Conservation (phyloP, 2,797 vertebrate genomes). For the Sebastes trivittatus region DNA sequence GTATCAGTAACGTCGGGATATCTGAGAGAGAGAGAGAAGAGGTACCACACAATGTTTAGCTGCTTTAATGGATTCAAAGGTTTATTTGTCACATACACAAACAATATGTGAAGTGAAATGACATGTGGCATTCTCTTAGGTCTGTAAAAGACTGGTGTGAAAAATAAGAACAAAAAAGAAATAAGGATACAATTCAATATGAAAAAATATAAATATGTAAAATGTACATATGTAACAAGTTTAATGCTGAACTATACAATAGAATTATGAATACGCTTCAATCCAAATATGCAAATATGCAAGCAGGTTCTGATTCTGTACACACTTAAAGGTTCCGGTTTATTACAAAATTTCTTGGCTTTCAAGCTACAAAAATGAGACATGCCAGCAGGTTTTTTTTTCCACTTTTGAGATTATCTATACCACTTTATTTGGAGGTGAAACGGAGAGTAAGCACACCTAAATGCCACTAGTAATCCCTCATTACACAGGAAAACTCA, state of each 20-base stretch:
- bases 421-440: no score
- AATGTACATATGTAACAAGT: background rate
- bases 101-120: background rate
- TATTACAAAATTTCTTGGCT: background rate
- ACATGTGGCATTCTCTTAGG: background rate
- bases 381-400: background rate
- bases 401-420: no score
- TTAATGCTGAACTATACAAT: background rate
- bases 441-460: no score
- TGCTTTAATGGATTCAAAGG: background rate
- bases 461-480: no score
- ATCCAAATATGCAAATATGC: background rate
- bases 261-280: background rate
- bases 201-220: background rate
- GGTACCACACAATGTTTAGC: background rate
- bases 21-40: slow-evolving; percentile 50
- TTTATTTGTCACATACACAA: background rate
- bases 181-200: background rate
- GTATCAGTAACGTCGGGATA: slow-evolving; percentile 83
- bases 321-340: background rate
- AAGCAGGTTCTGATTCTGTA: background rate
- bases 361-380: background rate
- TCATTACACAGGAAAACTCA: no score
- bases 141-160: background rate
- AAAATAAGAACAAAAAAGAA: background rate